Percentiles rank a stretch among this genome's conserved stretches.
Conservation (phyloP, 2,888 invertebrate genomes). For the Synanthedon tipuliformis region DNA sequence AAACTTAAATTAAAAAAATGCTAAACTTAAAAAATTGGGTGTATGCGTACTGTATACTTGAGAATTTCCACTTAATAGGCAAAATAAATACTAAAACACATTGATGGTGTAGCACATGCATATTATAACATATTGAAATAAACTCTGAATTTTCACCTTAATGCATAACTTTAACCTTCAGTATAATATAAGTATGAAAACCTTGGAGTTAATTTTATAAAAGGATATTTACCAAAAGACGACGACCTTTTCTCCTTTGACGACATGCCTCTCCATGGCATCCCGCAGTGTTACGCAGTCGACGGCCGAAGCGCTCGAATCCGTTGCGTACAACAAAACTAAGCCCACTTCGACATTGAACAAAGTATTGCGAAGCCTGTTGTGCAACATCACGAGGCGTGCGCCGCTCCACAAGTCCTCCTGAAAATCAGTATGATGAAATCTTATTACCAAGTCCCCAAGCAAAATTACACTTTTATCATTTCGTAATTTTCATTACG, state of each 20-base stretch:
- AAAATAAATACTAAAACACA: no score
- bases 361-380: constrained; percentile 31
- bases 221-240: background rate
- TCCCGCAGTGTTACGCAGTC: constrained; percentile 51
- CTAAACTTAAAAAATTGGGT: no score
- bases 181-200: no score
- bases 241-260: background rate
- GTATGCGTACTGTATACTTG: no score
- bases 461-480: background rate
- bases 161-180: no score
- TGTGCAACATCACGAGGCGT: constrained; percentile 23
- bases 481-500: no score
- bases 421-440: background rate
- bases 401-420: constrained; percentile 22
- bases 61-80: no score
- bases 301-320: constrained; percentile 65
- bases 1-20: no score
- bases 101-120: no score
- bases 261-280: constrained; percentile 46
- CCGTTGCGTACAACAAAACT: constrained; percentile 72
- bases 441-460: no score
- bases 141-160: no score
- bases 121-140: no score
- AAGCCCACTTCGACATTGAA: constrained; percentile 66
- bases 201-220: background rate